These are phyloP conservation scores for Drosophila mayaguana DNA, from an alignment of 2,888 invertebrate genomes.

Conservation along the genomic window DNA sequence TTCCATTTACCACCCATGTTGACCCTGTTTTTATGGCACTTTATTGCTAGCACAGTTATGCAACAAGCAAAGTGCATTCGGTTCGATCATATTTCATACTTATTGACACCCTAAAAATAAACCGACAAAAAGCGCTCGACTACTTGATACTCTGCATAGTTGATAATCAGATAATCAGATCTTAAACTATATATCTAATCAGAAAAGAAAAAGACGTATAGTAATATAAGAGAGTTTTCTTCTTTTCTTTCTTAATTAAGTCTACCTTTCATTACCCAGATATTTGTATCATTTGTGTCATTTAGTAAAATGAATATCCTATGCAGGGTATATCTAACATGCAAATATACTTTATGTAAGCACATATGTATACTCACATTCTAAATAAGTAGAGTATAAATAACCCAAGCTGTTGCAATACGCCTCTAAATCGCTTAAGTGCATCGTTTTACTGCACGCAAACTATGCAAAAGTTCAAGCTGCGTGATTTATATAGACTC, in stretches of 20 bases:
- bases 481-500: background rate
- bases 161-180: background rate
- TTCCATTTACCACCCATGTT: slow-evolving; percentile 9
- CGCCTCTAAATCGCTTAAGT: background rate
- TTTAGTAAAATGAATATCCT: too few species aligned
- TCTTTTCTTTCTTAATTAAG: background rate
- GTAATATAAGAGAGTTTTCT: too few species aligned
- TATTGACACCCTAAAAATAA: slow-evolving; percentile 39
- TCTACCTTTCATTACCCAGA: background rate
- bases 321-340: too few species aligned
- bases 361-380: background rate
- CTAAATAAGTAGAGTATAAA: background rate
- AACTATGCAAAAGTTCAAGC: background rate
- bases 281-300: too few species aligned
- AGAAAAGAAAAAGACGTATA: too few species aligned
- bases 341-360: background rate
- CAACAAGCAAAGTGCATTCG: slow-evolving; percentile 70
- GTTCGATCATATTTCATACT: slow-evolving; percentile 56
- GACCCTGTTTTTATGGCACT: slow-evolving; percentile 37
- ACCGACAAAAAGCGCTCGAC: background rate
- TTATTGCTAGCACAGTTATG: slow-evolving; percentile 39
- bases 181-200: too few species aligned
- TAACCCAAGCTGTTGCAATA: background rate
- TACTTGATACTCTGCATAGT: background rate
- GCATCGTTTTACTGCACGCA: slow-evolving; percentile 1